Conservation (phyloP, 2,888 invertebrate genomes). For the Microdon myrmicae region DNA sequence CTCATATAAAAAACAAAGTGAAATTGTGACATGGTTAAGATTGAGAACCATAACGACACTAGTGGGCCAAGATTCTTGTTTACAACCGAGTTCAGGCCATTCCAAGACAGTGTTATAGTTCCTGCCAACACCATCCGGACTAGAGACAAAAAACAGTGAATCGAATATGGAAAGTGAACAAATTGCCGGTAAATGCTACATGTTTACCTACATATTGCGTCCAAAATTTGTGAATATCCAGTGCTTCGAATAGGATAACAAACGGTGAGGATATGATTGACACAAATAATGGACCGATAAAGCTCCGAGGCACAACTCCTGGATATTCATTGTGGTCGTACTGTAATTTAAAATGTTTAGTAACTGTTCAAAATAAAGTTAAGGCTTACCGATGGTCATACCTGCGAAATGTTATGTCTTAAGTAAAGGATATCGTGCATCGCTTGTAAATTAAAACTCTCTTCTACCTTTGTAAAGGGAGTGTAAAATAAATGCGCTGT, state of each 20-base stretch:
- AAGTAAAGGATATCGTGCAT: conserved; percentile 96
- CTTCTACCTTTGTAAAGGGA: conserved; percentile 99
- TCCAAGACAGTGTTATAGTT: conserved; percentile 80
- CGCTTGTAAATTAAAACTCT: conserved; percentile 99
- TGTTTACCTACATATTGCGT: conserved; percentile 86
- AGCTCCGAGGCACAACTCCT: conserved; percentile 96
- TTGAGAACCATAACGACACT: conserved; percentile 83
- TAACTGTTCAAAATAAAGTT: background rate
- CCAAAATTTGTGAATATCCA: conserved; percentile 84
- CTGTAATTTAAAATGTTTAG: conserved; percentile 70
- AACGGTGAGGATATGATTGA: conserved; percentile 82
- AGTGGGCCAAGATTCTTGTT: conserved; percentile 80
- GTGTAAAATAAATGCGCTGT: conserved; percentile 85
- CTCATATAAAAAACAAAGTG: conserved; percentile 98
- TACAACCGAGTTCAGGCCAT: conserved; percentile 78
- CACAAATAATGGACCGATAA: conserved; percentile 89
- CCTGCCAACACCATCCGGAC: conserved; percentile 84
- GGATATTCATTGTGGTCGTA: conserved; percentile 99
- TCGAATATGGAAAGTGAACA: background rate
- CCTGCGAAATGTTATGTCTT: conserved; percentile 84
- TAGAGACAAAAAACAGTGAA: conserved; percentile 63
- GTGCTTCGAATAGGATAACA: conserved; percentile 73
- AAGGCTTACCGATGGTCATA: conserved; percentile 64
- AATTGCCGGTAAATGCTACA: background rate
- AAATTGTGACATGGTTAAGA: conserved; percentile 91